Conservation (phyloP, 1,140 invertebrate genomes). For the Penaeus chinensis region DNA sequence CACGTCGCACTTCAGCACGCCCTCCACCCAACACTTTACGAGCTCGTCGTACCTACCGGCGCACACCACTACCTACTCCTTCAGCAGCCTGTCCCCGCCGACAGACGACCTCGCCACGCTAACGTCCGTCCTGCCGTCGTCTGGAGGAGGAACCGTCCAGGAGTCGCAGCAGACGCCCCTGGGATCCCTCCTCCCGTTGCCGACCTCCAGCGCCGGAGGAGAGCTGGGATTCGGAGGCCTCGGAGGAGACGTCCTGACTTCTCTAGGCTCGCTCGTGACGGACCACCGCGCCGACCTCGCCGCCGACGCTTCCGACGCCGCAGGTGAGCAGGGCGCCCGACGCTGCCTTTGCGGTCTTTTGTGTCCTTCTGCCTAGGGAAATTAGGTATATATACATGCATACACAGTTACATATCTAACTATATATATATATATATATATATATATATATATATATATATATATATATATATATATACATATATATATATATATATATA, state of each 20-base stretch:
- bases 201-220: neutral
- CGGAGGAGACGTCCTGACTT: slow-evolving; percentile 39
- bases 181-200: slow-evolving; percentile 31
- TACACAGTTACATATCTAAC: too few species aligned
- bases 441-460: too few species aligned
- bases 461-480: too few species aligned
- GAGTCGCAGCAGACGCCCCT: slow-evolving; percentile 2
- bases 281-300: slow-evolving; percentile 23
- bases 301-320: slow-evolving; percentile 15
- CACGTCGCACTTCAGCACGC: slow-evolving; percentile 18
- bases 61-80: slow-evolving; percentile 7
- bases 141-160: neutral
- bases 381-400: too few species aligned
- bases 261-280: slow-evolving; percentile 44
- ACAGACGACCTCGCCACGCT: slow-evolving; percentile 43
- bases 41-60: neutral
- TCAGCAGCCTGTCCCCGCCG: slow-evolving; percentile 43
- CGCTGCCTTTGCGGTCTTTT: neutral
- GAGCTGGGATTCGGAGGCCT: slow-evolving; percentile 38
- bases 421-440: too few species aligned
- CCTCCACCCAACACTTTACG: slow-evolving; percentile 15
- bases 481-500: too few species aligned
- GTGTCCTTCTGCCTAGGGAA: too few species aligned
- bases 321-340: neutral
- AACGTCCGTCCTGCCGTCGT: slow-evolving; percentile 30